Conservation (phyloP, 1,140 invertebrate genomes). For the Drosophila lowei region DNA sequence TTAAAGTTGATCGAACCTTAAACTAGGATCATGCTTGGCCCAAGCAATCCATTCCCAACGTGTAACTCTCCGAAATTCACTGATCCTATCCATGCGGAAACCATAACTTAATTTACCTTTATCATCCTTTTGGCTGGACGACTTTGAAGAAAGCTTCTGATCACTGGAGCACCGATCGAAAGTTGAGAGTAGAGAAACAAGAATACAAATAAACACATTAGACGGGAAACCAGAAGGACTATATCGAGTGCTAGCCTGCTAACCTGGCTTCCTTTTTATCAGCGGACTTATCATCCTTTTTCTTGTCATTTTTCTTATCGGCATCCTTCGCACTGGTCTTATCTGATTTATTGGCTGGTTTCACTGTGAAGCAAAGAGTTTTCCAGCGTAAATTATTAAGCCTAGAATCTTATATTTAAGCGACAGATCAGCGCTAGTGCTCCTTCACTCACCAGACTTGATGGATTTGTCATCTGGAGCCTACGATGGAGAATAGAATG, state of each 20-base stretch:
- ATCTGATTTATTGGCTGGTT: conserved; percentile 63
- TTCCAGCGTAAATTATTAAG: no score
- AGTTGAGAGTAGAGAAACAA: not conserved
- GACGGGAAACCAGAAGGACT: not conserved
- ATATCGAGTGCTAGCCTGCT: not conserved
- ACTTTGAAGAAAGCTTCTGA: conserved; percentile 64
- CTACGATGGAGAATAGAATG: conserved; percentile 21
- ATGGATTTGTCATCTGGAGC: conserved; percentile 80
- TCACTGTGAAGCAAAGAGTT: conserved; percentile 41
- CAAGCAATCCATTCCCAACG: conserved; percentile 38
- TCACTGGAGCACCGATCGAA: conserved; percentile 37
- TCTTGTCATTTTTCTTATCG: conserved; percentile 72
- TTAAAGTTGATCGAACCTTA: conserved; percentile 44
- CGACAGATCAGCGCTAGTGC: not conserved
- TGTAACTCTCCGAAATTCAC: conserved; percentile 50
- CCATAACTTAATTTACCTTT: conserved; percentile 78
- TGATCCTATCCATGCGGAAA: conserved; percentile 35
- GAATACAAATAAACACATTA: conserved; percentile 3
- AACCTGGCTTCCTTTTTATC: conserved; percentile 78
- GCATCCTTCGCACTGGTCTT: conserved; percentile 60
- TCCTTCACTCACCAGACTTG: conserved; percentile 67
- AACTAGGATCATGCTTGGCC: conserved; percentile 47
- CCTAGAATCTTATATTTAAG: no score
- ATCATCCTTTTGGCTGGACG: conserved; percentile 74
- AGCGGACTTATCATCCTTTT: conserved; percentile 71